These are phyloP conservation scores for Platyscapa corneri DNA, from an alignment of 1,140 invertebrate genomes.

Conservation along the genomic window DNA sequence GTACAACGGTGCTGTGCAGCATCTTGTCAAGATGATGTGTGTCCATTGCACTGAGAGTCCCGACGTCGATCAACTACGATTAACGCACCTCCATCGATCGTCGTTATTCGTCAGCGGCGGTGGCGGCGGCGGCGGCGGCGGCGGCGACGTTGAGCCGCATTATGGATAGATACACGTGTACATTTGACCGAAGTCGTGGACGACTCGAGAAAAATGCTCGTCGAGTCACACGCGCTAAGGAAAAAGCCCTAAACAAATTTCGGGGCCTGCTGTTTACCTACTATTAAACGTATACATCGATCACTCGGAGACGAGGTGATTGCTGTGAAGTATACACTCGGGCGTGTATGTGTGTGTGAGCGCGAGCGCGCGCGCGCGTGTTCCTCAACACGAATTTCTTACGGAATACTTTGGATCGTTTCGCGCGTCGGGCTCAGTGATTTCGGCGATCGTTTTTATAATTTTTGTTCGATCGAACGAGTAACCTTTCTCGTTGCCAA, in stretches of 20 bases:
- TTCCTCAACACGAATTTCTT: not conserved
- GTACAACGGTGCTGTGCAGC: slow-evolving; percentile 57
- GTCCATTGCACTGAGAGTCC: slow-evolving; percentile 18
- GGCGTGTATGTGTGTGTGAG: not conserved
- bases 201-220: not conserved
- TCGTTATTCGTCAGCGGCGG: too few relatives aligned
- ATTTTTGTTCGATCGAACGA: too few relatives aligned
- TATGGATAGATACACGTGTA: slow-evolving; percentile 50
- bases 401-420: not conserved
- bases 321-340: not conserved
- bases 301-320: not conserved
- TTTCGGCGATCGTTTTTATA: not conserved
- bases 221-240: not conserved
- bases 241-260: slow-evolving; percentile 1
- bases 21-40: slow-evolving; percentile 72
- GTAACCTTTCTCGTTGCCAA: too few relatives aligned
- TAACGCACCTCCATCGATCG: slow-evolving; percentile 31
- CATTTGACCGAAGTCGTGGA: not conserved
- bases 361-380: not conserved
- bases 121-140: too few relatives aligned
- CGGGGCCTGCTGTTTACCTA: slow-evolving; percentile 43
- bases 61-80: not conserved
- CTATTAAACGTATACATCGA: not conserved
- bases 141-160: slow-evolving; percentile 4
- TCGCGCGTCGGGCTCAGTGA: not conserved